Conservation (phyloP, 2,888 invertebrate genomes). For the Malthinus seriepunctatus region DNA sequence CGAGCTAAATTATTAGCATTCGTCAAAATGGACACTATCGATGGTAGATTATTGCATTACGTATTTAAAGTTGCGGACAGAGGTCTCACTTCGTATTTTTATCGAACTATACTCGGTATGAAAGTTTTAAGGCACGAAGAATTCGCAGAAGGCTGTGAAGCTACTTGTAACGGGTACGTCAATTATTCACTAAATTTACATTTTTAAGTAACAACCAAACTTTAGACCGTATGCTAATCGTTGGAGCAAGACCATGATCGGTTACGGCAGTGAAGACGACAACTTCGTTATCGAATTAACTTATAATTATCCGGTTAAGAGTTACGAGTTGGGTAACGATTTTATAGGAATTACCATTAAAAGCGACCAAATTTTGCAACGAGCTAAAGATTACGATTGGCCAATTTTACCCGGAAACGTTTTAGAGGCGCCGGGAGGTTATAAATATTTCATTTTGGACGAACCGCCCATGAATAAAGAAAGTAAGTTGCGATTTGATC, state of each 20-base stretch:
- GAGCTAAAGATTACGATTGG: conserved; percentile 74
- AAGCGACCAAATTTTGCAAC: conserved; percentile 74
- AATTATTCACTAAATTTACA: conserved; percentile 7
- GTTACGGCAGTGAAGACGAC: conserved; percentile 92
- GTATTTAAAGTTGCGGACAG: conserved; percentile 96
- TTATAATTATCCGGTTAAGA: conserved; percentile 92
- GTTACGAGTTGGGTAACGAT: conserved; percentile 90
- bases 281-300: conserved; percentile 97
- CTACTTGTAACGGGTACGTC: conserved; percentile 92
- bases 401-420: conserved; percentile 67
- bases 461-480: conserved; percentile 67
- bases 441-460: conserved; percentile 80
- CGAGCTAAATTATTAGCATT: too few species aligned
- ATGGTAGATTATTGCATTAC: conserved; percentile 87
- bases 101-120: conserved; percentile 91
- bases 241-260: conserved; percentile 99
- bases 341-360: conserved; percentile 84
- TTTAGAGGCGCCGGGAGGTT: conserved; percentile 89
- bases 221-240: conserved; percentile 93
- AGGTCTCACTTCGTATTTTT: conserved; percentile 83
- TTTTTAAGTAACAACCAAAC: conserved; percentile 25
- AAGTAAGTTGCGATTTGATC: conserved; percentile 56
- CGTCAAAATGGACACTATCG: conserved; percentile 29
- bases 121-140: conserved; percentile 97
- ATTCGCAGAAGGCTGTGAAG: conserved; percentile 95